Conservation (phyloP, 2,797 vertebrate species). For the Danio aesculapii region DNA sequence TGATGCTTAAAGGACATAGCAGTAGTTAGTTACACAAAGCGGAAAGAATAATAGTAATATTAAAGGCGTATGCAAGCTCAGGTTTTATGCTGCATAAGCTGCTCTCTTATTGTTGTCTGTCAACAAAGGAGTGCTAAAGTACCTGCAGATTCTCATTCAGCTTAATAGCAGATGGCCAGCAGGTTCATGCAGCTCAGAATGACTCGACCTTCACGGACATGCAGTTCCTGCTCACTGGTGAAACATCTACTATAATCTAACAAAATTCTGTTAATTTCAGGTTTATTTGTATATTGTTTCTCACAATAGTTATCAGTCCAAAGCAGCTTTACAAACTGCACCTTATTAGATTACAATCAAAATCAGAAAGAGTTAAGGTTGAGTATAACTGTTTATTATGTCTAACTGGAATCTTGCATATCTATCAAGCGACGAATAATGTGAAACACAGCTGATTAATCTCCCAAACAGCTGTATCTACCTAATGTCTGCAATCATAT, state of each 20-base stretch:
- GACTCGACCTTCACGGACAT: slow-evolving; percentile 8
- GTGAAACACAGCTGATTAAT: slow-evolving; percentile 9
- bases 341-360: too few species aligned
- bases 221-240: slow-evolving; percentile 2
- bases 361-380: too few species aligned
- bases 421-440: background rate
- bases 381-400: too few species aligned
- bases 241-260: background rate
- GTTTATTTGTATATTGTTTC: too few species aligned
- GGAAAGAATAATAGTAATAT: too few species aligned
- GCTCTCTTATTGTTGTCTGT: background rate
- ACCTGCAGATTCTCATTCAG: slow-evolving; percentile 7
- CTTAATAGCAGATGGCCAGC: slow-evolving; percentile 11
- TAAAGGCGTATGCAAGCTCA: background rate
- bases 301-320: too few species aligned
- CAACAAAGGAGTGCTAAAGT: background rate
- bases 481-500: background rate
- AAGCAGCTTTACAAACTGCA: too few species aligned
- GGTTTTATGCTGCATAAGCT: background rate
- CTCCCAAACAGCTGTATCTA: background rate
- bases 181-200: background rate
- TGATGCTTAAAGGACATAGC: too few species aligned
- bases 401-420: background rate
- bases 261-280: too few species aligned
- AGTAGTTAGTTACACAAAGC: too few species aligned